phyloP scores from a whole-genome alignment of 2,888 invertebrate species.

The Polyommatus icarus region DNA sequence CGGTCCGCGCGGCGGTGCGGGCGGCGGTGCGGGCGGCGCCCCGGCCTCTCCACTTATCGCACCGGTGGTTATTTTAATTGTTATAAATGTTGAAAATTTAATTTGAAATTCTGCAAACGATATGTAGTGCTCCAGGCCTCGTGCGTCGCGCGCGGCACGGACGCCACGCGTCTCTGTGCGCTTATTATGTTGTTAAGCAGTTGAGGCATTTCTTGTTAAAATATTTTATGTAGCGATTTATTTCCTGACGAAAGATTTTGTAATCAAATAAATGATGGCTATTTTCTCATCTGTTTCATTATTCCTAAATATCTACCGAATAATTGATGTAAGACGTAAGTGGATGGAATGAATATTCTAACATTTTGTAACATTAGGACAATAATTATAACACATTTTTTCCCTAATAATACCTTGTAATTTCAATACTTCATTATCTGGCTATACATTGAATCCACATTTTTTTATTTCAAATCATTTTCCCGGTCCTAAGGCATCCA shows the following conservation, averaged over 20 bases:
- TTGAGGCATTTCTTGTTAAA: conserved; percentile 69
- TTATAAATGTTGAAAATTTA: conserved; percentile 26
- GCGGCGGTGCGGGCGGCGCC: background rate
- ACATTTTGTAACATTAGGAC: background rate
- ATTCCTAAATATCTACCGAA: conserved; percentile 2
- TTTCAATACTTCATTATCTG: too few relatives aligned
- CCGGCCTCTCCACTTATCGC: conserved; percentile 4
- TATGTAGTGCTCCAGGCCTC: conserved; percentile 10
- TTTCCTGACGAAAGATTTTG: conserved; percentile 75
- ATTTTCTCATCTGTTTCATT: conserved; percentile 53
- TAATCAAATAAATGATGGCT: conserved; percentile 78
- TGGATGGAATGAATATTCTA: background rate
- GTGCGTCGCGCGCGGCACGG: background rate
- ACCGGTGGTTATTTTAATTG: conserved; percentile 21
- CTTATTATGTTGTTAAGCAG: conserved; percentile 40
- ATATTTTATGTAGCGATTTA: conserved; percentile 76
- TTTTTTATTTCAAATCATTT: too few relatives aligned
- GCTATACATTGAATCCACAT: too few relatives aligned
- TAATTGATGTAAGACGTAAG: too few relatives aligned
- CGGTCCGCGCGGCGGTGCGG: background rate
- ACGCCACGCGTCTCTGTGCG: background rate
- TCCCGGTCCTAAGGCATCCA: too few relatives aligned
- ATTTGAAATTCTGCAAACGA: conserved; percentile 19
- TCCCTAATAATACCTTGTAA: too few relatives aligned
- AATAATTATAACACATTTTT: too few relatives aligned